Base-by-base conservation (phyloP, 2,888 invertebrate genomes). In the Sinotaia quadrata region DNA sequence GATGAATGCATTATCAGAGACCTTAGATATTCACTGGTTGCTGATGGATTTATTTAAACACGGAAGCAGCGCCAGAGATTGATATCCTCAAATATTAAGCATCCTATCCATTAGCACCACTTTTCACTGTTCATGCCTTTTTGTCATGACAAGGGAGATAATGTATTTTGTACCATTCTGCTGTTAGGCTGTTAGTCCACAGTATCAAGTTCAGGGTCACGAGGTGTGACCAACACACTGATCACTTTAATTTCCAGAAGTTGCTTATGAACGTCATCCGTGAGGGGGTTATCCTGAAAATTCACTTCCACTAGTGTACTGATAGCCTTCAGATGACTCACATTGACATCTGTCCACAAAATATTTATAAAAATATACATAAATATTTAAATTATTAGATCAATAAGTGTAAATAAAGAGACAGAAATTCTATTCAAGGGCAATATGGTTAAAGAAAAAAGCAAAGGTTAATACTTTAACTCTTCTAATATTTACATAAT, bases 201-300 rank as follows among this genome's bases (percentile, higher is more conserved):
- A 7, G 69, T 41, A 61, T 76, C 76, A 24, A 75, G 51, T 33
- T 66, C 71, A 18, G 69, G 47, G 34, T 75, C 76, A 29, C 67
- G 68, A 15, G 74, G 73, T 37, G 77, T 77, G 15, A 75, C 31
- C 18, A 74, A 61, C 27, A 75, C 70, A 4, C 36, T 75, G 57
- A 75, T 69, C 27, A 72, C 49, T n/a, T 59, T 67, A 49, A 73
- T 72, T 12, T 74, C 67, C 47, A 69, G 37, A 18, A 84, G 71
- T 27, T 76, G 72, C 41, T 69, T 44, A 58, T 80, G 73, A 7
- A 69, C 51, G 2, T 76, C 74, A 29, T 67, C 62, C 15, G 75
- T 68, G n/a, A 84, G 71, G 5, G 83, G 82, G 63, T 83, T 83
- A 29, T 80, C 79, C 60, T 81, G 78, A 12, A 84, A 67, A 69